A percentile compares a stretch with the other conserved stretches of the same genome.
Evolutionary conservation across 2,888 invertebrate genomes (phyloP).

Genomic region (Philereme transversata): DNA sequence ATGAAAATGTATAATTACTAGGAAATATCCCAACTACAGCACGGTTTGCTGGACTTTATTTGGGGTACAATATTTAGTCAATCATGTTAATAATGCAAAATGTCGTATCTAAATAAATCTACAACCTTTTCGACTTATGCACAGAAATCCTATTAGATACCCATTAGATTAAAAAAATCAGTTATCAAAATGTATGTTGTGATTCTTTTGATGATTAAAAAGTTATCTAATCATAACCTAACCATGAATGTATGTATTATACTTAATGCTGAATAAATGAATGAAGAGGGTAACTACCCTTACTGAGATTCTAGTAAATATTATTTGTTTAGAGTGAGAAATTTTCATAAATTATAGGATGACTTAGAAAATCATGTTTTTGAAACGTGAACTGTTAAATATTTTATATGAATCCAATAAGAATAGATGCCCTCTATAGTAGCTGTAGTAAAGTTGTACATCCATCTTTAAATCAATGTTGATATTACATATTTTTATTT

Average conservation of each 20-base stretch:
- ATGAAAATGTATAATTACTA: conserved; percentile 68
- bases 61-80: conserved; percentile 78
- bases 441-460: conserved; percentile 48
- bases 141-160: conserved; percentile 57
- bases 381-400: too few relatives aligned
- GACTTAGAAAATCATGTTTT: too few relatives aligned
- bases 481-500: conserved; percentile 55
- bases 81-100: conserved; percentile 72
- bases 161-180: conserved; percentile 58
- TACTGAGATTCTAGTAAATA: conserved; percentile 17
- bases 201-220: conserved; percentile 42
- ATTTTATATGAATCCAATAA: conserved; percentile 10
- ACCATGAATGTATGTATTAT: conserved; percentile 6
- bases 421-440: conserved; percentile 38
- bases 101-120: conserved; percentile 57
- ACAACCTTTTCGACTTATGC: conserved; percentile 68
- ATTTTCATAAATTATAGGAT: conserved; percentile 1
- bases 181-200: conserved; percentile 57
- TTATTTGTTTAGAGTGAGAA: conserved; percentile 2
- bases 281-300: conserved; percentile 31
- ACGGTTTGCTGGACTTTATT: conserved; percentile 71
- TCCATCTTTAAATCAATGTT: conserved; percentile 52
- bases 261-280: conserved; percentile 19
- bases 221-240: conserved; percentile 40
- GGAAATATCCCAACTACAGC: conserved; percentile 64